Conservation (phyloP, 2,888 invertebrate species). For the Troilus luridus region DNA sequence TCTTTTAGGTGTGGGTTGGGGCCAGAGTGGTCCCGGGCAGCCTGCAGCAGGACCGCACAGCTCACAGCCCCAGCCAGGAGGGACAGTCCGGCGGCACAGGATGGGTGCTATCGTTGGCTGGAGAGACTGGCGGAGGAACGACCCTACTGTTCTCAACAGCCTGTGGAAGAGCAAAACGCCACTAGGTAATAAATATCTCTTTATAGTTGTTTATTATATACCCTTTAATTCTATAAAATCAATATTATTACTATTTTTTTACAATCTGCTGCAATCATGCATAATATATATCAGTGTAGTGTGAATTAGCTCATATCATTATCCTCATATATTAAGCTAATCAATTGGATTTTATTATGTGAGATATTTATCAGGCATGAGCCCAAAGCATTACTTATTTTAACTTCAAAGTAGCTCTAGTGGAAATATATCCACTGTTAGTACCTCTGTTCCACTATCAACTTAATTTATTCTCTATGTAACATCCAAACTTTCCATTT, state of each 20-base stretch:
- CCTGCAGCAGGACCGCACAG: conserved; percentile 70
- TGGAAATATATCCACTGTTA: neutral
- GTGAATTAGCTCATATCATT: no score
- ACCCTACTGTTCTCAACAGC: conserved; percentile 81
- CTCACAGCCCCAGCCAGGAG: conserved; percentile 67
- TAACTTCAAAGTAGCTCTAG: neutral
- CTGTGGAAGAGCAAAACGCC: conserved; percentile 83
- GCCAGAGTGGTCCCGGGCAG: conserved; percentile 73
- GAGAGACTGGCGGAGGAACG: conserved; percentile 81
- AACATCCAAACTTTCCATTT: neutral
- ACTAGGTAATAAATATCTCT: conserved; percentile 73
- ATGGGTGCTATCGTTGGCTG: conserved; percentile 70
- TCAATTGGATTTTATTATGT: no score
- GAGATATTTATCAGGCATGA: no score
- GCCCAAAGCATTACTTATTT: neutral
- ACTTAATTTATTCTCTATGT: neutral
- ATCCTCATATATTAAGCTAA: no score
- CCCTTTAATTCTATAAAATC: no score
- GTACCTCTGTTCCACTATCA: neutral
- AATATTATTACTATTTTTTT: no score
- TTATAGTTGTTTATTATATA: no score
- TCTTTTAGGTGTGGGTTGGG: conserved; percentile 70
- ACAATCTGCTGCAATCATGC: no score
- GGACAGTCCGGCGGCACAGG: conserved; percentile 69
- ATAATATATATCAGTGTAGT: no score